Conservation (phyloP, 1,140 invertebrate genomes). For the Pseudomyrmex flavicornis region DNA sequence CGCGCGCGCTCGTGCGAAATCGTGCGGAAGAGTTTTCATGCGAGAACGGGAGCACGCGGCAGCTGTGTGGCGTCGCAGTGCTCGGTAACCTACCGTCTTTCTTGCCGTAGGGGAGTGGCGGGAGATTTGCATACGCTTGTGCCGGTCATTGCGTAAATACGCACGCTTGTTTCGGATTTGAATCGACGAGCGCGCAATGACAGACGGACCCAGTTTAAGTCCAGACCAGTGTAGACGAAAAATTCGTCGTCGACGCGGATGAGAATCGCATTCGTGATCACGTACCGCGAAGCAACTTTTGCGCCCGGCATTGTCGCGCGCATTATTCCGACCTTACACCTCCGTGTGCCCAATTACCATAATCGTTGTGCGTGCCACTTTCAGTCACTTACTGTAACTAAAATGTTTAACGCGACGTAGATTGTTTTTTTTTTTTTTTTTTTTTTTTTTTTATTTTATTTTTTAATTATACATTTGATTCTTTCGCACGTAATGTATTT, state of each 20-base stretch:
- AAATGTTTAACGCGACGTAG: neutral
- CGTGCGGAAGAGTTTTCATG: slow-evolving; percentile 50
- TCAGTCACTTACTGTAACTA: slow-evolving; percentile 10
- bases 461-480: neutral
- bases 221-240: slow-evolving; percentile 22
- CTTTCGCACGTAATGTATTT: neutral
- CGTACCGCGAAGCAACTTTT: slow-evolving; percentile 59
- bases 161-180: slow-evolving; percentile 80
- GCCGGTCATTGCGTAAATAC: slow-evolving; percentile 74
- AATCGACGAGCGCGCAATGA: slow-evolving; percentile 56
- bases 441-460: neutral
- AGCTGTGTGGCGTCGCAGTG: neutral
- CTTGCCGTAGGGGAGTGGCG: slow-evolving; percentile 48
- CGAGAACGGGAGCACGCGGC: neutral
- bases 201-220: slow-evolving; percentile 33
- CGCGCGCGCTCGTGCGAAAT: slow-evolving; percentile 48
- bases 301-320: slow-evolving; percentile 33
- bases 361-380: slow-evolving; percentile 28
- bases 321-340: slow-evolving; percentile 48
- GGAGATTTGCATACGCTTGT: slow-evolving; percentile 73
- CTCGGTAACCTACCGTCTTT: slow-evolving; percentile 27
- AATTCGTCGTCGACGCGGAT: slow-evolving; percentile 49
- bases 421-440: too few relatives aligned
- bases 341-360: slow-evolving; percentile 24
- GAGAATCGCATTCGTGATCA: slow-evolving; percentile 46